phyloP scores from a whole-genome alignment of 2,113 vertebrate genomes.

The Elachura formosa region DNA sequence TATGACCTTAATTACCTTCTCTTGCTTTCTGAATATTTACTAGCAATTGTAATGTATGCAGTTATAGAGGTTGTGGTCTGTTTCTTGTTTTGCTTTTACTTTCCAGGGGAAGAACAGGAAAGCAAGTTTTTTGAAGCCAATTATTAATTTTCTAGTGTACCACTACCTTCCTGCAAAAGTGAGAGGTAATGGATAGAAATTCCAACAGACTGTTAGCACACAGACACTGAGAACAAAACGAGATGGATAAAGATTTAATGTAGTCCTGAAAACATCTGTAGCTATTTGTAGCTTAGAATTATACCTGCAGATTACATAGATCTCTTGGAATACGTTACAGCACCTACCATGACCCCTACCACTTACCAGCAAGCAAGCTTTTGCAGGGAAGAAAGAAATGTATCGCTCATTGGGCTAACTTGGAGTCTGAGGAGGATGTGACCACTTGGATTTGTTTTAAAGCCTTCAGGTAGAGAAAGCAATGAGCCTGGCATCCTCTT shows the following conservation, averaged over 20 bases:
- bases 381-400: background rate
- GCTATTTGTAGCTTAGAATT: background rate
- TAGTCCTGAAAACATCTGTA: background rate
- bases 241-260: slow-evolving; percentile 12
- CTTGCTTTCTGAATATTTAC: background rate
- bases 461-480: background rate
- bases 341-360: background rate
- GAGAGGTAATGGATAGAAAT: slow-evolving; percentile 8
- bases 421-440: background rate
- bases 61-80: background rate
- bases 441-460: background rate
- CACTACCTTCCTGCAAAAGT: background rate
- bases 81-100: slow-evolving; percentile 9
- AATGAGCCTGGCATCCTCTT: background rate
- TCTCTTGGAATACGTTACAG: background rate
- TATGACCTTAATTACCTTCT: background rate
- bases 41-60: background rate
- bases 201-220: background rate
- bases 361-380: background rate
- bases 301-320: background rate
- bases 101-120: background rate
- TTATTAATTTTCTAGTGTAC: slow-evolving; percentile 20
- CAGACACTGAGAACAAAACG: slow-evolving; percentile 1
- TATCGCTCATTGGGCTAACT: background rate
- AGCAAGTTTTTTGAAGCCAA: background rate